Conservation (phyloP, 2,113 vertebrate species). For the Sturnira hondurensis region DNA sequence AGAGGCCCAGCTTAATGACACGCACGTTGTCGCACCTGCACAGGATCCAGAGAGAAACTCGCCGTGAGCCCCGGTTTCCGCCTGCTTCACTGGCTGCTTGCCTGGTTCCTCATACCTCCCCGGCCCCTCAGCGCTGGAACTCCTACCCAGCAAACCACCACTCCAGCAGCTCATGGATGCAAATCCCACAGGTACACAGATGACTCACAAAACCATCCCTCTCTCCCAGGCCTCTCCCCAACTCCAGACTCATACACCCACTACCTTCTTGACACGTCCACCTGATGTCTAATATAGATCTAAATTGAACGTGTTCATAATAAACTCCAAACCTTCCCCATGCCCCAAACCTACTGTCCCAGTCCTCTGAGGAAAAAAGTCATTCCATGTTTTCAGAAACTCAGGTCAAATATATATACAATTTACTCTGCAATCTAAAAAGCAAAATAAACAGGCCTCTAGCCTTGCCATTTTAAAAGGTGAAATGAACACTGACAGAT, state of each 20-base stretch:
- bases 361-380: too few relatives aligned
- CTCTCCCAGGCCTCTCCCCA: background rate
- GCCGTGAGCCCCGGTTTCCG: accelerated
- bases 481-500: background rate
- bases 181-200: background rate
- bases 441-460: background rate
- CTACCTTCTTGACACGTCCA: background rate
- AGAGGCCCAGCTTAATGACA: slow-evolving; percentile 94
- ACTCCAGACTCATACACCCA: background rate
- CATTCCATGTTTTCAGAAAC: background rate
- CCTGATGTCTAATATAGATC: accelerated
- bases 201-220: background rate
- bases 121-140: background rate
- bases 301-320: background rate
- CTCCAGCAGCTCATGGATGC: too few relatives aligned
- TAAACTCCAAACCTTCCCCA: background rate
- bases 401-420: background rate
- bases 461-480: background rate
- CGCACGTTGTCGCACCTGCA: slow-evolving; percentile 95
- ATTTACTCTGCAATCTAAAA: background rate
- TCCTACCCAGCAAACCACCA: background rate
- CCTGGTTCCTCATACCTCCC: background rate
- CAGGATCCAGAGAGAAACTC: background rate
- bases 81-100: background rate
- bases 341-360: background rate